Evolutionary conservation across 2,888 invertebrate species (phyloP).

Genomic region (Thalpophila matura): DNA sequence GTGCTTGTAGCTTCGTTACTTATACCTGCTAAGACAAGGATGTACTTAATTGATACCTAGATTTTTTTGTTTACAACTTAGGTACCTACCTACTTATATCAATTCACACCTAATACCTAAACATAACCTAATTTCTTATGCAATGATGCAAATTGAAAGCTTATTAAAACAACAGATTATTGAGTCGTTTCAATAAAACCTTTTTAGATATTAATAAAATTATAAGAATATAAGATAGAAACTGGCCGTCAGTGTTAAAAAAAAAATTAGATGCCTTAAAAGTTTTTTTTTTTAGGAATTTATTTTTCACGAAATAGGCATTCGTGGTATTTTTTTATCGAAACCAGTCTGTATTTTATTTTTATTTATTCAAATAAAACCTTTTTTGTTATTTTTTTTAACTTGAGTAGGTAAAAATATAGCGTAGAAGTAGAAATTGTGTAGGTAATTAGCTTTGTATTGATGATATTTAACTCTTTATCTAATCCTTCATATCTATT

Average conservation of each 20-base stretch:
- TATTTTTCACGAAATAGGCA: neutral
- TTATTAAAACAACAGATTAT: too few relatives aligned
- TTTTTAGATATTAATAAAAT: neutral
- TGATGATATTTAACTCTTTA: too few relatives aligned
- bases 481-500: too few relatives aligned
- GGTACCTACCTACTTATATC: neutral
- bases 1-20: conserved; percentile 45
- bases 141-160: too few relatives aligned
- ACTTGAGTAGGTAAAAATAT: too few relatives aligned
- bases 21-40: conserved; percentile 23
- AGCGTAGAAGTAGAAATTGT: too few relatives aligned
- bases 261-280: neutral
- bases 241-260: neutral
- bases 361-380: neutral
- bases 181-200: neutral
- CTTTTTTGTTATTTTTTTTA: too few relatives aligned
- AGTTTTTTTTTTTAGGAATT: neutral
- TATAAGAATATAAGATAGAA: neutral
- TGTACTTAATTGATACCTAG: neutral
- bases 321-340: neutral
- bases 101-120: neutral
- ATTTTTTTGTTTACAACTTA: conserved; percentile 17
- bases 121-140: too few relatives aligned
- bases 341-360: neutral
- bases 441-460: too few relatives aligned